Conservation (phyloP, 2,113 vertebrate genomes). For the Cynoglossus semilaevis region DNA sequence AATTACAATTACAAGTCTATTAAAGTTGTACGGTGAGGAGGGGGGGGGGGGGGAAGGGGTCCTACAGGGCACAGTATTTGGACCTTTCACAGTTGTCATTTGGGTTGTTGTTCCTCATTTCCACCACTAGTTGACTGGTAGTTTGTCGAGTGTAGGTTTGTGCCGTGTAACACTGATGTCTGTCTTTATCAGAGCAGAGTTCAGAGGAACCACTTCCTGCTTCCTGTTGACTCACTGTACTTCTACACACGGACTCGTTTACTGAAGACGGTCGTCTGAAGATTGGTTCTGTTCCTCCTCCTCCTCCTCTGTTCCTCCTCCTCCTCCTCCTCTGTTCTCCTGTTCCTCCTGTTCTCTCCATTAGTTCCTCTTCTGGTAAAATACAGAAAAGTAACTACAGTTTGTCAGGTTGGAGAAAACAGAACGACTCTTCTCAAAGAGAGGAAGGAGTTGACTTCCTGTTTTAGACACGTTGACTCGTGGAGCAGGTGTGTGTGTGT, state of each 20-base stretch:
- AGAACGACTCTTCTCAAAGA: conserved; percentile 1
- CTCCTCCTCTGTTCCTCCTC: no score
- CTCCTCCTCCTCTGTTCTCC: no score
- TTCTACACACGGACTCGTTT: no score
- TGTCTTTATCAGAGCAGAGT: conserved; percentile 16
- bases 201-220: conserved; percentile 25
- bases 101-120: no score
- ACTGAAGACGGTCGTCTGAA: no score
- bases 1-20: no score
- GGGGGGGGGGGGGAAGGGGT: no score
- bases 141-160: no score
- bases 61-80: no score
- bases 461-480: conserved; percentile 43
- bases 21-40: no score
- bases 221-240: conserved; percentile 16
- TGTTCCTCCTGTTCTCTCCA: conserved; percentile 13
- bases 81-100: no score
- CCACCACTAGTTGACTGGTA: no score
- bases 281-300: conserved; percentile 22
- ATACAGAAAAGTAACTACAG: neutral
- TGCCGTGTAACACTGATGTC: conserved; percentile 14
- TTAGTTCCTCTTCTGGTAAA: conserved; percentile 8
- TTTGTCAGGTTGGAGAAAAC: conserved; percentile 7
- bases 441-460: conserved; percentile 13
- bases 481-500: conserved; percentile 29